Base-by-base conservation (phyloP, 2,888 invertebrate species). In the Galerucella nymphaeae region DNA sequence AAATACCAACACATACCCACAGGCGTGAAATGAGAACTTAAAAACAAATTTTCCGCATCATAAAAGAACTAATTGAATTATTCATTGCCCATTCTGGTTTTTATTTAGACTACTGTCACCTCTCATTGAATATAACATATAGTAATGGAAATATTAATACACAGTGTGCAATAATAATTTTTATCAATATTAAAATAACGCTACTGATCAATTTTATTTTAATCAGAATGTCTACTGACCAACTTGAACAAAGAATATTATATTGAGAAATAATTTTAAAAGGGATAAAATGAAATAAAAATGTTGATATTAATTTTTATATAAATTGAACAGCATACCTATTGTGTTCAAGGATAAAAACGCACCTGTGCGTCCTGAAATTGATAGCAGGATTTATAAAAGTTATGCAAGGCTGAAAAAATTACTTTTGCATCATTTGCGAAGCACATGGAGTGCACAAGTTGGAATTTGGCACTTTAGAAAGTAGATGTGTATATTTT, bases 1-100 rank as follows among this genome's bases (percentile, higher is more conserved):
- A 42, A 66, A 69, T 48, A 61, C 68, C 50, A 48, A 18, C 48
- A 64, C 55, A 30, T 30, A 55, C 42, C 38, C 38, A 71, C 70
- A 68, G 73, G 79, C 78, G 78, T 77, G 77, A 79, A 80, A 80
- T 80, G 72, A 74, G 76, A 72, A 61, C 69, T 73, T 75, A 62
- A 73, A 77, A 76, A 76, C 63, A 78, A 78, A 81, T 81, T 81
- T 80, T 80, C 80, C 77, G 81, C 76, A 79, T 76, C 76, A 78
- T 76, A 72, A 77, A 76, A 73, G 74, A 73, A 76, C 76, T 80
- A 80, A 80, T 78, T 71, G 79, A 79, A 77, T 77, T 70, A 75
- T 78, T 79, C 75, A 79, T 81, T 80, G 78, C 76, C 69, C 62
- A 75, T 75, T 75, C 14, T 74, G 75, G 68, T 41, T 63, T 70